Evolutionary conservation across 2,888 invertebrate genomes (phyloP).

Genomic region (Neoaliturus tenellus): DNA sequence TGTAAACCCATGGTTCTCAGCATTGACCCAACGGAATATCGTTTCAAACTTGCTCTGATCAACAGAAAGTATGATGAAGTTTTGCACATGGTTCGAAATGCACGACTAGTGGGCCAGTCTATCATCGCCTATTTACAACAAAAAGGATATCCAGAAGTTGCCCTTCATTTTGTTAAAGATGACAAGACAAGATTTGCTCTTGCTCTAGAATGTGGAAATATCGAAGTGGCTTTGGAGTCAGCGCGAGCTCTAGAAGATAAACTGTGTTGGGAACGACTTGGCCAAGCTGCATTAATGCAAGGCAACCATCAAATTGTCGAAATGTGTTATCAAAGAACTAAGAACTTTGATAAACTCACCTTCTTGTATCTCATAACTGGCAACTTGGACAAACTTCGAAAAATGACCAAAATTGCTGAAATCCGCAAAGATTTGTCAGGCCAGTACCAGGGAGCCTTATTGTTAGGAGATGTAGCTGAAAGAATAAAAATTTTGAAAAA

Average conservation of each 20-base stretch:
- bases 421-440: conserved; percentile 97
- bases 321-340: conserved; percentile 99
- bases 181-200: conserved; percentile 97
- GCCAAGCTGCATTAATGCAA: conserved; percentile 94
- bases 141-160: conserved; percentile 99
- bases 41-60: conserved; percentile 97
- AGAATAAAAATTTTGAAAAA: conserved; percentile 89
- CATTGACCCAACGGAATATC: conserved; percentile 98
- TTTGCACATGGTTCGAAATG: conserved; percentile 93
- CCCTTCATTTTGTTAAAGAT: conserved; percentile 99
- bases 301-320: conserved; percentile 89
- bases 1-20: conserved; percentile 92
- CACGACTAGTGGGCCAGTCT: conserved; percentile 98
- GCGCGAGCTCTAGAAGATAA: conserved; percentile 97
- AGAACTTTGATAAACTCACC: conserved; percentile 98
- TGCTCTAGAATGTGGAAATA: conserved; percentile 98
- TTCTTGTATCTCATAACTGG: conserved; percentile 99
- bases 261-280: conserved; percentile 96
- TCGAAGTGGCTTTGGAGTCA: conserved; percentile 97
- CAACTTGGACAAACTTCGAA: conserved; percentile 96
- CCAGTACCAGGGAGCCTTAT: conserved; percentile 96
- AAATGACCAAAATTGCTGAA: conserved; percentile 99
- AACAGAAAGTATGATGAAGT: conserved; percentile 96
- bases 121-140: conserved; percentile 99
- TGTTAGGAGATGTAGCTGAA: conserved; percentile 94